These are phyloP conservation scores for Apotomis capreana DNA, from an alignment of 2,888 invertebrate species.

Conservation along the genomic window DNA sequence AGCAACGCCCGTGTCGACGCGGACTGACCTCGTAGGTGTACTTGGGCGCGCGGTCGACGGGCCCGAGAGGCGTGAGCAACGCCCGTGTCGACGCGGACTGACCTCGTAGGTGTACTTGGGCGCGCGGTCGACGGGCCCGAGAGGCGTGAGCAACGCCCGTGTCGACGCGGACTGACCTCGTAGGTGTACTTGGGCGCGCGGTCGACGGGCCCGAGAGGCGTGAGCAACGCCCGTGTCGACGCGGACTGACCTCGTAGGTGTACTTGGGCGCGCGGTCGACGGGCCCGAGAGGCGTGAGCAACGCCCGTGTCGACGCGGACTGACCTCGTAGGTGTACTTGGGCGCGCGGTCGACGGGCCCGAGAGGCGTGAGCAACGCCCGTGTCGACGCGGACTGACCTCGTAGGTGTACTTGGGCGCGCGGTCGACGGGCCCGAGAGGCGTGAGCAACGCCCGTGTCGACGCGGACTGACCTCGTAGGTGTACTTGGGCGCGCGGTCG, in stretches of 20 bases:
- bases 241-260: no score
- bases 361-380: no score
- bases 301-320: slow-evolving; percentile 52
- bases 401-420: no score
- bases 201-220: no score
- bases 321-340: slow-evolving; percentile 67
- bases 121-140: no score
- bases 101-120: no score
- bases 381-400: no score
- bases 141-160: slow-evolving; percentile 67
- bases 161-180: slow-evolving; percentile 53
- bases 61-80: no score
- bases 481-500: slow-evolving; percentile 62
- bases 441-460: slow-evolving; percentile 61
- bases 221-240: no score
- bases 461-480: slow-evolving; percentile 61
- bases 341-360: slow-evolving; percentile 65
- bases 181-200: slow-evolving; percentile 66
- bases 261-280: no score
- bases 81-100: no score
- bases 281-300: slow-evolving; percentile 71
- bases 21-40: slow-evolving; percentile 65
- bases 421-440: no score
- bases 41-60: slow-evolving; percentile 63
- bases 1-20: slow-evolving; percentile 57